Evolutionary conservation across 2,113 vertebrate genomes (phyloP).

Genomic region (Dromiciops gliroides): DNA sequence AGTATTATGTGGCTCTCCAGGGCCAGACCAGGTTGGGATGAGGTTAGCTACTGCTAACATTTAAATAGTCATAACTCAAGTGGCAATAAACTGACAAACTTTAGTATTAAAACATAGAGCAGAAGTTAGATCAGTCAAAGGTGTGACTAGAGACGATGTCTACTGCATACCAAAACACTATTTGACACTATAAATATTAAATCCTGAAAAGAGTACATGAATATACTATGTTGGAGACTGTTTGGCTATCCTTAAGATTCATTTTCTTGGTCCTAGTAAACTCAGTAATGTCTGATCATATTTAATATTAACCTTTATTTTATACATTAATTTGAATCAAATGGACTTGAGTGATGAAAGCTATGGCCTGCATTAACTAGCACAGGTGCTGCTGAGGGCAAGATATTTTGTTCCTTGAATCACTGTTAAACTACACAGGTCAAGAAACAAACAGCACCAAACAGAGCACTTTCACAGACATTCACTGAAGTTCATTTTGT

Average conservation of each 20-base stretch:
- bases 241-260: neutral
- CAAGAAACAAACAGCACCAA: neutral
- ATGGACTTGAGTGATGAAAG: neutral
- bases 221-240: rapidly evolving
- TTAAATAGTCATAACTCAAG: neutral
- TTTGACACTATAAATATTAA: neutral
- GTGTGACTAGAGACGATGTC: neutral
- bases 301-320: neutral
- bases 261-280: neutral
- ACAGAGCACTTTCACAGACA: neutral
- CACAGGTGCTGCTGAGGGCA: neutral
- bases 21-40: neutral
- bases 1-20: conserved; percentile 7
- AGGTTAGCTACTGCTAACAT: neutral
- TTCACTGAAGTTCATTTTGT: neutral
- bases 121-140: neutral
- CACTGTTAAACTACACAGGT: neutral
- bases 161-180: neutral
- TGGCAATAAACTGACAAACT: neutral
- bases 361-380: neutral
- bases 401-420: neutral
- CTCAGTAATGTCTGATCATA: neutral
- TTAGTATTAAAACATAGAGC: neutral
- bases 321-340: neutral
- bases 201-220: too few species aligned